These are phyloP conservation scores for Autographa pulchrina DNA, from an alignment of 2,888 invertebrate species.

Conservation along the genomic window DNA sequence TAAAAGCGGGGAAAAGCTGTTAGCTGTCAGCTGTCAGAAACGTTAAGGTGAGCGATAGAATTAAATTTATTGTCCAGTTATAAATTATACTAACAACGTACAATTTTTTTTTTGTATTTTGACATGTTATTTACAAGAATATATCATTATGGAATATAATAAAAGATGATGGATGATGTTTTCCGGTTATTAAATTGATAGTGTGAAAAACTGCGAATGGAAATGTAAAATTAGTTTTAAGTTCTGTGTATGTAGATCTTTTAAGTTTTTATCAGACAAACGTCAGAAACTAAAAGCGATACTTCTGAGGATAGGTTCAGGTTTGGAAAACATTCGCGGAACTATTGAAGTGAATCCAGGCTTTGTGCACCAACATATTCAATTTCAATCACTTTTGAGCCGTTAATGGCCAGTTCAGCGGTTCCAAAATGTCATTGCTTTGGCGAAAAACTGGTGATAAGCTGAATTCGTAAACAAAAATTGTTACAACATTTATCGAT, in stretches of 20 bases:
- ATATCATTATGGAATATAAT: conserved; percentile 34
- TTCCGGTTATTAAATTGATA: conserved; percentile 39
- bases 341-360: no score
- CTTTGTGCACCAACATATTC: no score
- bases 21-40: conserved; percentile 81
- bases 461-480: no score
- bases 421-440: no score
- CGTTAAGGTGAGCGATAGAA: conserved; percentile 77
- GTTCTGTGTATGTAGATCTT: conserved; percentile 5
- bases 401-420: no score
- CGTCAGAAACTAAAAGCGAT: no score
- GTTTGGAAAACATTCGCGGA: no score
- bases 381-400: no score
- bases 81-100: conserved; percentile 53
- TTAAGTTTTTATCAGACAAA: neutral
- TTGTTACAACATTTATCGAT: no score
- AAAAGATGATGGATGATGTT: conserved; percentile 22
- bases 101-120: conserved; percentile 44
- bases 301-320: no score
- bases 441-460: no score
- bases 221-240: conserved; percentile 10
- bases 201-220: conserved; percentile 9
- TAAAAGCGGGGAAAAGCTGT: conserved; percentile 70
- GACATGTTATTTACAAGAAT: conserved; percentile 29
- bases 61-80: conserved; percentile 65